A percentile compares a stretch with the other conserved stretches of the same genome.
Evolutionary conservation across 2,888 invertebrate genomes (phyloP).

Genomic region (Heliconius ethilla): DNA sequence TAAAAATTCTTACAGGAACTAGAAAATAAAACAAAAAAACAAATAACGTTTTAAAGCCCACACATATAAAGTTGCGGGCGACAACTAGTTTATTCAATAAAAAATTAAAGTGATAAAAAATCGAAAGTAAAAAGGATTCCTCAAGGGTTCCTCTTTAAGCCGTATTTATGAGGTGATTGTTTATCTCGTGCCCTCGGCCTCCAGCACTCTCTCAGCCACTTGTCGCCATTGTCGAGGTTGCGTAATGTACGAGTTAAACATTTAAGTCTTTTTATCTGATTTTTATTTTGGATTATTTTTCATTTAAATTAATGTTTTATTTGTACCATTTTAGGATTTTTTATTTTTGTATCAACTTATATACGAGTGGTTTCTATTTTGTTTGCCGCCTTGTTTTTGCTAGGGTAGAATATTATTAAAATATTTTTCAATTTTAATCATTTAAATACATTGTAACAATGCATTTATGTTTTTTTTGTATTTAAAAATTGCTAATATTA

Average conservation of each 20-base stretch:
- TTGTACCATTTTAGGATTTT: neutral
- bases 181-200: neutral
- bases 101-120: neutral
- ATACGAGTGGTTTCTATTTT: no score
- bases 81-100: no score
- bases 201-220: neutral
- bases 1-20: neutral
- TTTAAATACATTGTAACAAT: no score
- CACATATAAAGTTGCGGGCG: no score
- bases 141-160: neutral
- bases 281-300: neutral
- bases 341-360: no score
- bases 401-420: no score
- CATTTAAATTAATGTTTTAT: neutral
- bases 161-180: slow-evolving; percentile 3
- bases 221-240: neutral
- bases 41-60: no score
- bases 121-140: neutral
- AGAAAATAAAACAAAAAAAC: no score
- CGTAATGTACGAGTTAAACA: neutral
- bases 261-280: neutral
- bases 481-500: no score
- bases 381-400: no score
- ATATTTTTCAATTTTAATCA: no score
- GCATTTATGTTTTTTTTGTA: no score